Conservation (phyloP, 2,797 vertebrate species). For the Podargus strigoides region DNA sequence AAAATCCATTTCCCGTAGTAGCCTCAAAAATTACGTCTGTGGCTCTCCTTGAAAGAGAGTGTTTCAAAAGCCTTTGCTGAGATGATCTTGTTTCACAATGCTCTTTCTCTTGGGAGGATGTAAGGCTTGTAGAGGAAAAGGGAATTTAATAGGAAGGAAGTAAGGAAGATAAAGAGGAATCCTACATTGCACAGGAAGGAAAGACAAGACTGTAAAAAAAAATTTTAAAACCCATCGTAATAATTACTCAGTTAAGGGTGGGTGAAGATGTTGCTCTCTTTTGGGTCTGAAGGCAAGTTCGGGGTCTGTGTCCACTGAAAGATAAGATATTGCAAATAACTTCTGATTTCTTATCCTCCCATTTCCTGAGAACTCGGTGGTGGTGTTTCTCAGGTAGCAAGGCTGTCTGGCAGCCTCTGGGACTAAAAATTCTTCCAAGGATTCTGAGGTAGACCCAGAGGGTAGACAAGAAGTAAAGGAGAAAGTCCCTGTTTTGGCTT, state of each 20-base stretch:
- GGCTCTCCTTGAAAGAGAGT: background rate
- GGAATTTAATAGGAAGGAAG: background rate
- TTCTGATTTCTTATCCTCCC: background rate
- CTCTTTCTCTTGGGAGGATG: background rate
- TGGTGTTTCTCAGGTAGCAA: background rate
- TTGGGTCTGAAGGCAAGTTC: background rate
- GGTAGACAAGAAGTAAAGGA: background rate
- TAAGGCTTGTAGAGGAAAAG: background rate
- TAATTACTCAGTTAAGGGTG: background rate
- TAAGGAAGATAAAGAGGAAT: background rate
- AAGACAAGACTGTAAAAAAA: background rate
- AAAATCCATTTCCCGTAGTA: background rate
- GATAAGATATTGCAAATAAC: background rate
- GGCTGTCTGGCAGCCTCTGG: background rate
- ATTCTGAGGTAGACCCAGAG: background rate
- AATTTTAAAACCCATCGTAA: background rate
- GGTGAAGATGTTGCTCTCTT: background rate
- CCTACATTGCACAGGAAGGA: background rate
- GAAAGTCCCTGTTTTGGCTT: too few species aligned
- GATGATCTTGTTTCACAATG: conserved; percentile 1
- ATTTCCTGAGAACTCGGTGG: background rate
- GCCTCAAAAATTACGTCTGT: background rate
- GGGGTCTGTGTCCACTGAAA: background rate
- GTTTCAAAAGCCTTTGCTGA: conserved; percentile 11
- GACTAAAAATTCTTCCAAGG: background rate